Conservation (phyloP, 2,113 vertebrate genomes). For the Anseranas semipalmata region DNA sequence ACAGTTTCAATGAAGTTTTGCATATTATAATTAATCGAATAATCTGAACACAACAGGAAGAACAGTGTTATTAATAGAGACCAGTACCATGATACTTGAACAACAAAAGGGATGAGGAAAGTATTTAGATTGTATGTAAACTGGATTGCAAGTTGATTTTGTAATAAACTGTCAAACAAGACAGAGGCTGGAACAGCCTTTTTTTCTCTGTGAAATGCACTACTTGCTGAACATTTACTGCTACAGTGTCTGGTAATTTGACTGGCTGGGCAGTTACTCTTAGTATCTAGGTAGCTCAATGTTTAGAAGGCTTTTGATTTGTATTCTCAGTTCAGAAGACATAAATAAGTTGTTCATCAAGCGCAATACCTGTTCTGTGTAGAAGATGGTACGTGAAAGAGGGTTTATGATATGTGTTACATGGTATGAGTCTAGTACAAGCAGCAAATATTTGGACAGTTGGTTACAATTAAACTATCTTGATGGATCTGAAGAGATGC, state of each 20-base stretch:
- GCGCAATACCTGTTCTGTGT: background rate
- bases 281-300: constrained; percentile 8
- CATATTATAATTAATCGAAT: background rate
- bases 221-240: background rate
- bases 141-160: constrained; percentile 20
- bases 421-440: background rate
- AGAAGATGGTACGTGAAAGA: background rate
- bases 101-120: background rate
- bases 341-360: background rate
- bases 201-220: constrained; percentile 31
- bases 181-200: constrained; percentile 20
- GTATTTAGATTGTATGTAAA: constrained; percentile 23
- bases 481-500: constrained; percentile 21
- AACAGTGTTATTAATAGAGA: background rate
- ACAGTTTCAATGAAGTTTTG: background rate
- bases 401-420: constrained; percentile 53
- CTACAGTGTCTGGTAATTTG: background rate
- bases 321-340: background rate
- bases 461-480: background rate
- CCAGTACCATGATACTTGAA: background rate
- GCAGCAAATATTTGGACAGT: background rate
- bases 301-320: constrained; percentile 31
- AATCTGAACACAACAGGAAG: background rate
- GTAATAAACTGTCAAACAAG: constrained; percentile 1
- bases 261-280: background rate